Evolutionary conservation across 2,888 invertebrate species (phyloP).

Genomic region (Oligia latruncula): DNA sequence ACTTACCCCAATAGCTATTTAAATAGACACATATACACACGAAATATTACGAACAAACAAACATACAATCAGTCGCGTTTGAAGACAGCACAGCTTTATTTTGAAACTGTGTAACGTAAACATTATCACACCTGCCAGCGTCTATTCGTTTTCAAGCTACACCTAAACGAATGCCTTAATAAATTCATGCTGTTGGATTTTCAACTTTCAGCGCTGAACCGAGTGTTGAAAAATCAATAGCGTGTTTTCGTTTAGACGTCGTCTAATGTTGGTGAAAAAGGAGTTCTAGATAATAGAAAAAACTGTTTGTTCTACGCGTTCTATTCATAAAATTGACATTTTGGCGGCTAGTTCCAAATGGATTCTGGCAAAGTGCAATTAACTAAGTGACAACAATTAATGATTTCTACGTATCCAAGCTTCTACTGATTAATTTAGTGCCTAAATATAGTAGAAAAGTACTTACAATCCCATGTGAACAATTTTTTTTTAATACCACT

Average conservation of each 20-base stretch:
- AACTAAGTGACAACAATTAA: conserved; percentile 33
- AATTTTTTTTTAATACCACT: background rate
- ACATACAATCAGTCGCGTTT: conserved; percentile 38
- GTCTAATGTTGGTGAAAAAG: background rate
- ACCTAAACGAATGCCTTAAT: background rate
- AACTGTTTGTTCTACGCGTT: background rate
- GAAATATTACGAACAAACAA: conserved; percentile 25
- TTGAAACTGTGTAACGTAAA: conserved; percentile 27
- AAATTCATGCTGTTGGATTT: background rate
- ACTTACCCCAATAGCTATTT: conserved; percentile 40
- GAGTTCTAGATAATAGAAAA: background rate
- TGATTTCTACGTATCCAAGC: conserved; percentile 41
- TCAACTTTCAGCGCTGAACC: background rate
- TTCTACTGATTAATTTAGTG: conserved; percentile 24
- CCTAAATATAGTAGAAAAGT: background rate
- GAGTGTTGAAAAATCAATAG: background rate
- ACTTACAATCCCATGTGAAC: conserved; percentile 6
- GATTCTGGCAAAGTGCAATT: conserved; percentile 21
- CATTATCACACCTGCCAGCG: conserved; percentile 34
- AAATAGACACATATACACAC: conserved; percentile 37
- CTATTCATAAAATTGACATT: background rate
- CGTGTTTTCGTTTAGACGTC: no score
- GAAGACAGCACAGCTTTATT: conserved; percentile 23
- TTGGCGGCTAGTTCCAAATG: background rate
- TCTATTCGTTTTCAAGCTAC: background rate